Evolutionary conservation across 1,140 invertebrate genomes (phyloP), one percentile per base, ranked within the genome.

Genomic region (Anastrepha obliqua): DNA sequence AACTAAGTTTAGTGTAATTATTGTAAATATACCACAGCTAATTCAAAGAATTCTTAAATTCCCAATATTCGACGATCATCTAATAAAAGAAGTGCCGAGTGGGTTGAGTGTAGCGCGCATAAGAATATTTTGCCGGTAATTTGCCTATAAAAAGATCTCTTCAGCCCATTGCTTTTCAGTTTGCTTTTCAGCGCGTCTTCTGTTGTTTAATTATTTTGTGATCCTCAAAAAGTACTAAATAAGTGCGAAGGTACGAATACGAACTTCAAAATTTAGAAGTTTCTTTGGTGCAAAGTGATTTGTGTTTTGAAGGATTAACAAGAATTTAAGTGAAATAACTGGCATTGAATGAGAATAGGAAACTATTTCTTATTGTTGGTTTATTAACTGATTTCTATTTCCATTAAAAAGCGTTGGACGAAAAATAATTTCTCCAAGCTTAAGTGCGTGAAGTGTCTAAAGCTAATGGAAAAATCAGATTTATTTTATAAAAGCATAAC

Each of bases 121-220:
- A 81, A 7, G 39, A 44, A 81, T 81, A 29, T 81, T 81, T 55
- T 81, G 44, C 47, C 74, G 74, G 74, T n/a, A 81, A 20, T 55
- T 20, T n/a, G 74, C 44, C 47, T 81, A 81, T 81, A 81, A 55
- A 81, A 81, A 81, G 74, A 55, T 55, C 47, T 51, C 2, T 42
- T 81, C 20, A 55, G 74, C 47, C 44, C n/a, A 51, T 55, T 55
- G 47, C 9, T 7, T 7, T 81, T 81, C 47, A 81, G 74, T 81
- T 17, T 81, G 11, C 47, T n/a, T 81, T 55, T 55, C 47, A 20
- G 15, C 44, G 47, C 44, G 8, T 55, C 74, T 81, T 1, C 13
- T 8, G 55, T 51, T 29, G 17, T 81, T 11, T n/a, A 6, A 8
- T 81, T 11, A 9, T 55, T 0, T 55, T n/a, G 15, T 39, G 13